Conservation (phyloP, 1,140 invertebrate genomes). For the Pseudomyrmex sp. region DNA sequence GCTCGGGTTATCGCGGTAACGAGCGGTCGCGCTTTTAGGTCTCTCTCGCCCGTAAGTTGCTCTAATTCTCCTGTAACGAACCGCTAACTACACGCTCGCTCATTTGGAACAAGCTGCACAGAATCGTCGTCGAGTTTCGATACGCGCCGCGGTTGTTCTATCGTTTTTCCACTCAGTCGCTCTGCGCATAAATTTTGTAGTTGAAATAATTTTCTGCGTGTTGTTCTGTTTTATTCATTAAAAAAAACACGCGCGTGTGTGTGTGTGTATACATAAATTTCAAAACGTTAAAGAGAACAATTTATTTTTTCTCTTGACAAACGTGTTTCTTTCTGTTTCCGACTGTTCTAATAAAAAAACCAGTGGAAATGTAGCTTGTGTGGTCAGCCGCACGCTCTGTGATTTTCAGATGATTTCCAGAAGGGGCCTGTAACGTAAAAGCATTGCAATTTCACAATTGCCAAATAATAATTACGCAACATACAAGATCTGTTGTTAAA, state of each 20-base stretch:
- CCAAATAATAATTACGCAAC: no score
- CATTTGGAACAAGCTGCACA: background rate
- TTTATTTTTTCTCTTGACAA: background rate
- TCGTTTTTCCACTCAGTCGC: background rate
- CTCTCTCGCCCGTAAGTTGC: background rate
- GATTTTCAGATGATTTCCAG: background rate
- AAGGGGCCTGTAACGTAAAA: background rate
- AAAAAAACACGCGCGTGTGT: no score
- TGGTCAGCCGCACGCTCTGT: background rate
- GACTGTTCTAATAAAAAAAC: background rate
- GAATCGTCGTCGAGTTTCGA: conserved; percentile 1
- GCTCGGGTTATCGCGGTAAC: conserved; percentile 46
- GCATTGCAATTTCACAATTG: background rate
- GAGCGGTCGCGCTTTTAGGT: conserved; percentile 44
- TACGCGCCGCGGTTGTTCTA: background rate
- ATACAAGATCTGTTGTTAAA: background rate
- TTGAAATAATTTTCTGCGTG: no score
- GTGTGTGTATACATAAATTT: no score
- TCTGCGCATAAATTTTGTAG: background rate
- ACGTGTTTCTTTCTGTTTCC: background rate
- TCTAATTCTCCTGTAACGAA: conserved; percentile 6
- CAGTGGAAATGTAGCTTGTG: conserved; percentile 2
- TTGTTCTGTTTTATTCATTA: no score
- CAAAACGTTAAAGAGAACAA: background rate
- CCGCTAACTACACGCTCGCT: background rate